Base-by-base conservation (phyloP, 37 sponge, comb jelly and placozoan species). In the Haliclona indistincta region DNA sequence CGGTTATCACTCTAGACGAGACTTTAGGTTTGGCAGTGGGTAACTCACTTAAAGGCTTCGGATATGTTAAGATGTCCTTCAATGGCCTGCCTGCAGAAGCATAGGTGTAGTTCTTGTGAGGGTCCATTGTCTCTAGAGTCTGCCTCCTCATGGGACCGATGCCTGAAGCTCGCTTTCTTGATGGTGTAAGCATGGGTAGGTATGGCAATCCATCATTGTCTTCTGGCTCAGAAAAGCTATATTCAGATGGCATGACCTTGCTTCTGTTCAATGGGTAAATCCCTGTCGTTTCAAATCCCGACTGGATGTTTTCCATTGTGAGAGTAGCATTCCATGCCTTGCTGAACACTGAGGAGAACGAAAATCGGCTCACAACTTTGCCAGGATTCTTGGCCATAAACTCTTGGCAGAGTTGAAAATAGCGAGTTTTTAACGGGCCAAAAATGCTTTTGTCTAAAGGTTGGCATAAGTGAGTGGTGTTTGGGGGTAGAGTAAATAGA, bases 401-500 rank as follows among this genome's bases (percentile, higher is more conserved):
- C 28, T 11, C 6, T 20, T 58, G 60, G n/a, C 60, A 58, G 6
- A 58, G 26, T 8, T 58, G 13, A 6, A 20, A 25, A 20, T 26
- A 20, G 6, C n/a, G 26, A 25, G 6, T n/a, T n/a, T 58, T 58
- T 20, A n/a, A 26, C 7, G 60, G 60, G 28, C 26, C 60, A 58
- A 58, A 58, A 26, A 20, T 25, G 22, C 60, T 26, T 58, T n/a
- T 8, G 25, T 58, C 60, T n/a, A 58, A n/a, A 26, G 60, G 23
- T 58, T 58, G 60, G n/a, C 26, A 25, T n/a, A 58, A 25, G 25
- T 58, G n/a, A 67, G 78, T 78, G 30, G 78, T 35, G 20, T 78
- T 38, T 20, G 78, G 78, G 35, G 78, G 78, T 4, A 78, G 68
- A 37, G 45, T 43, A 37, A 78, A 65, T 3, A 78, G 5, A 26